Conservation (phyloP, 2,797 vertebrate species). For the Labeo calbasu region DNA sequence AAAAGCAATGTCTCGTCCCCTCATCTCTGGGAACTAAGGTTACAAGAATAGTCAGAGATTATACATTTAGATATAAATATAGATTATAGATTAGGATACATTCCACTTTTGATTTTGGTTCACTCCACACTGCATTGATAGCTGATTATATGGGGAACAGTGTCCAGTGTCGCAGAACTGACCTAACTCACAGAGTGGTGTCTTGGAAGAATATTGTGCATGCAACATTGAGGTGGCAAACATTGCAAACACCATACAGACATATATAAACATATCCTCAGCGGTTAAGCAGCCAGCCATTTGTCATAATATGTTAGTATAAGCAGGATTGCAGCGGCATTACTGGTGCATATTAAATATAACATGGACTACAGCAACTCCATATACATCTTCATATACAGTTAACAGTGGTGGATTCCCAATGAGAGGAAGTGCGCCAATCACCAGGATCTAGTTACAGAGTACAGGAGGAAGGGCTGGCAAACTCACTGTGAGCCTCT, state of each 20-base stretch:
- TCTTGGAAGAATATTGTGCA: background rate
- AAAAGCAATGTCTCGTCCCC: background rate
- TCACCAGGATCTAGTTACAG: background rate
- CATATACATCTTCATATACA: background rate
- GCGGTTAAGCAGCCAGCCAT: background rate
- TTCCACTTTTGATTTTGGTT: background rate
- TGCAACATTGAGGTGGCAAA: background rate
- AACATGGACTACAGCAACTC: background rate
- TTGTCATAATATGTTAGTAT: background rate
- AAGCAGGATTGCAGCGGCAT: background rate
- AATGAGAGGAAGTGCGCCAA: background rate
- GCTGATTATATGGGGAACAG: background rate
- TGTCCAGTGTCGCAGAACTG: background rate
- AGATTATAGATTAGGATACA: too few relatives aligned
- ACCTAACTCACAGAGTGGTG: background rate
- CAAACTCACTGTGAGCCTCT: background rate
- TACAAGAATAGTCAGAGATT: background rate
- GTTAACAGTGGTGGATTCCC: background rate
- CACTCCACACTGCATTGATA: background rate
- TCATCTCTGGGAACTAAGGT: background rate
- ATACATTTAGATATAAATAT: too few relatives aligned
- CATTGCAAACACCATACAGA: background rate
- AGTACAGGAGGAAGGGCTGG: background rate
- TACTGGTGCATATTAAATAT: background rate
- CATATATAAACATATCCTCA: background rate